Evolutionary conservation across 2,888 invertebrate genomes (phyloP).

Genomic region (Eugnorisma glareosa): DNA sequence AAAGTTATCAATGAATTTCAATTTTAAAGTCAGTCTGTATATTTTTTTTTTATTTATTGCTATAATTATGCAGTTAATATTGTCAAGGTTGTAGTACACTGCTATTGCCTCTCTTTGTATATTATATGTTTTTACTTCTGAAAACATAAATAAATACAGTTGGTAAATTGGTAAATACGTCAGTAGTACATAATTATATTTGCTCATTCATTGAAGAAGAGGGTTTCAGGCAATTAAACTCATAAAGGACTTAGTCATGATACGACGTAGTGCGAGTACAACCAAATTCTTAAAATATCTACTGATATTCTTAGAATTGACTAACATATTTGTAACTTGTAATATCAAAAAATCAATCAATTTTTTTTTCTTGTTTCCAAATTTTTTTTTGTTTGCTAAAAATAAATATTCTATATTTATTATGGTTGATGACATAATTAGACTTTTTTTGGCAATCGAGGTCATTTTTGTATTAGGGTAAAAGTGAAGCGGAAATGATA

Average conservation of each 20-base stretch:
- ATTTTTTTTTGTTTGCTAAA: background rate
- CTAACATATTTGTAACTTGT: background rate
- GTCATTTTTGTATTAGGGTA: too few species aligned
- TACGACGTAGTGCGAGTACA: background rate
- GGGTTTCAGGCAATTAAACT: constrained; percentile 34
- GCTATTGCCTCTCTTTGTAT: too few species aligned
- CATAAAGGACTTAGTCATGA: constrained; percentile 20
- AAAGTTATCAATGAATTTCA: background rate
- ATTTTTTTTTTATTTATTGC: background rate
- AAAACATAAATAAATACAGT: background rate
- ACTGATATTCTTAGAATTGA: constrained; percentile 23
- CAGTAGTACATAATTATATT: background rate
- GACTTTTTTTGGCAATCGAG: background rate
- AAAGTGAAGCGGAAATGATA: too few species aligned
- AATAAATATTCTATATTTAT: background rate
- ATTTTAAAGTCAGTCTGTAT: background rate
- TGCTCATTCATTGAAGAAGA: constrained; percentile 5
- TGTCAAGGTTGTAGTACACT: too few species aligned
- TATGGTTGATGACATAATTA: background rate
- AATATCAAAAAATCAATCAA: background rate
- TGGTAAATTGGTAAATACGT: background rate
- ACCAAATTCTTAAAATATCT: constrained; percentile 20
- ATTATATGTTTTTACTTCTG: too few species aligned
- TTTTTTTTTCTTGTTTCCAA: background rate
- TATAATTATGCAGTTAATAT: background rate